Percentiles rank a stretch among this genome's conserved stretches.
Evolutionary conservation across 2,888 invertebrate genomes (phyloP).

Genomic region (Zhuqinia jingwanae): DNA sequence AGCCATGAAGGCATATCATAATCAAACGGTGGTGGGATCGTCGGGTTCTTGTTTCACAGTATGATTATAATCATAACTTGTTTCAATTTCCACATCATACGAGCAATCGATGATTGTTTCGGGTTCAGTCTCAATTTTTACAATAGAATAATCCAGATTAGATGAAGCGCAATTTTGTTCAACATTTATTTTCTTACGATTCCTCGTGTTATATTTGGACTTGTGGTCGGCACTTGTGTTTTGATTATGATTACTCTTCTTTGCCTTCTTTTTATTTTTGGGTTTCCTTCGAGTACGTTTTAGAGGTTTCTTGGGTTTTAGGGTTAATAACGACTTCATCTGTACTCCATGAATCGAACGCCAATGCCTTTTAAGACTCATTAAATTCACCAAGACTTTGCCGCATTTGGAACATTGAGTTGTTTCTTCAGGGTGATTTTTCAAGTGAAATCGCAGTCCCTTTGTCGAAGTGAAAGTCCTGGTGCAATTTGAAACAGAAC

Average conservation of each 20-base stretch:
- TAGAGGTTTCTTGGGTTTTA: background rate
- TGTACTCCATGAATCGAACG: slow-evolving; percentile 30
- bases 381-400: background rate
- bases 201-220: too few relatives aligned
- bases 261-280: background rate
- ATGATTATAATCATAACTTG: too few relatives aligned
- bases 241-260: too few relatives aligned
- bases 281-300: background rate
- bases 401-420: slow-evolving; percentile 36
- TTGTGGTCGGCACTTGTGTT: too few relatives aligned
- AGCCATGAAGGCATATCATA: too few relatives aligned
- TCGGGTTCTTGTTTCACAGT: too few relatives aligned
- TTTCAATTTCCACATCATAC: too few relatives aligned
- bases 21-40: too few relatives aligned
- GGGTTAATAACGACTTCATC: background rate
- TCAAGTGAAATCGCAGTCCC: background rate
- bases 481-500: background rate
- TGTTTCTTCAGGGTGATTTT: background rate
- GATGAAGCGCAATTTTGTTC: too few relatives aligned
- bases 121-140: slow-evolving; percentile 39
- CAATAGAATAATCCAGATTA: background rate
- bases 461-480: background rate
- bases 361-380: slow-evolving; percentile 20
- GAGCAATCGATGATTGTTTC: slow-evolving; percentile 1
- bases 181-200: too few relatives aligned